Conservation (phyloP, 2,888 invertebrate species). For the Synergus umbraculus region DNA sequence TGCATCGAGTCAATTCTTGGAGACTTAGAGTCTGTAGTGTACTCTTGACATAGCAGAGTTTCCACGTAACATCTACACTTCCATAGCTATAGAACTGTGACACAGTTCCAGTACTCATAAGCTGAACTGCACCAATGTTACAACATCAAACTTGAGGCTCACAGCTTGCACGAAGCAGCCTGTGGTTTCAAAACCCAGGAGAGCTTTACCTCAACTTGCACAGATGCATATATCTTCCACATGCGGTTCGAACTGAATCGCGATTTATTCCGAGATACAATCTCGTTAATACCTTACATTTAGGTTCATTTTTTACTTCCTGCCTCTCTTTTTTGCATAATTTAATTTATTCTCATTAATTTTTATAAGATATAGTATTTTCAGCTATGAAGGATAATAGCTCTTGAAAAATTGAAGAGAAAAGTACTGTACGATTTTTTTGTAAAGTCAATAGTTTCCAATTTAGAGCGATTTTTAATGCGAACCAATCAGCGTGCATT, state of each 20-base stretch:
- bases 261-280: constrained; percentile 1
- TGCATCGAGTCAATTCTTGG: constrained; percentile 19
- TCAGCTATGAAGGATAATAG: too few relatives aligned
- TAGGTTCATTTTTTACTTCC: too few relatives aligned
- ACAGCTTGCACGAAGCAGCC: constrained; percentile 57
- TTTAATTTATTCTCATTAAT: too few relatives aligned
- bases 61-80: not conserved
- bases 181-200: constrained; percentile 57
- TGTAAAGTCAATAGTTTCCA: too few relatives aligned
- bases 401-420: too few relatives aligned
- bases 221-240: constrained; percentile 1
- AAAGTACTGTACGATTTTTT: too few relatives aligned
- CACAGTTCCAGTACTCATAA: constrained; percentile 58
- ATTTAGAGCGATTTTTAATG: too few relatives aligned
- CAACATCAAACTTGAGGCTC: constrained; percentile 53
- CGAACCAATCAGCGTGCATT: too few relatives aligned
- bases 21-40: constrained; percentile 25
- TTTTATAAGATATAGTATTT: too few relatives aligned
- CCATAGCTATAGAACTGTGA: constrained; percentile 52
- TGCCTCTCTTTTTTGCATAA: too few relatives aligned
- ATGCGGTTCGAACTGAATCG: not conserved
- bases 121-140: constrained; percentile 54
- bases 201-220: constrained; percentile 57
- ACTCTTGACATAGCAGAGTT: constrained; percentile 31
- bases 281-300: too few relatives aligned